Conservation (phyloP, 2,113 vertebrate genomes). For the Petaurus breviceps region DNA sequence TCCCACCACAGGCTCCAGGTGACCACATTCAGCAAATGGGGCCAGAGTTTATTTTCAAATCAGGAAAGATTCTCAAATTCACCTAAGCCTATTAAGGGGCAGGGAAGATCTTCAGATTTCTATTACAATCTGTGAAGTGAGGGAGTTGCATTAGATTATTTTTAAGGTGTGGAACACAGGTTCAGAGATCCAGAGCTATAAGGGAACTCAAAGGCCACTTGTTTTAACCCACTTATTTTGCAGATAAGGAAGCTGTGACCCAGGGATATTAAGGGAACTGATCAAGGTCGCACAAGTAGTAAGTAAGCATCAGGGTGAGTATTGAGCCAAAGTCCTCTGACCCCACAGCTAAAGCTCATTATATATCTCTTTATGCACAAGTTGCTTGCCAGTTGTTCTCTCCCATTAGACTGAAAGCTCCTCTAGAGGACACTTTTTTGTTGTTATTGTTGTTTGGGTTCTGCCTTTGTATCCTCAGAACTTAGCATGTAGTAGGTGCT, state of each 20-base stretch:
- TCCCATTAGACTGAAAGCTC: not conserved
- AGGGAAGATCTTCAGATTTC: too few relatives aligned
- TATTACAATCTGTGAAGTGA: not conserved
- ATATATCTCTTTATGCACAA: not conserved
- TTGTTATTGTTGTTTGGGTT: not conserved
- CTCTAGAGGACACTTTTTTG: not conserved
- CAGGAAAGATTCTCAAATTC: too few relatives aligned
- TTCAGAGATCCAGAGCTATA: not conserved
- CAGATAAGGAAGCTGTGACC: not conserved
- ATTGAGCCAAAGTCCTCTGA: not conserved
- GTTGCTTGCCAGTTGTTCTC: not conserved
- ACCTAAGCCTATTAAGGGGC: too few relatives aligned
- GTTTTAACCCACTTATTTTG: not conserved
- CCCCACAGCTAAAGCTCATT: not conserved
- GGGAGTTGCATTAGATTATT: not conserved
- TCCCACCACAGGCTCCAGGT: too few relatives aligned
- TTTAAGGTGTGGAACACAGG: not conserved
- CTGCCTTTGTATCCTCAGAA: not conserved
- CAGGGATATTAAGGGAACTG: not conserved
- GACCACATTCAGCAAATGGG: too few relatives aligned
- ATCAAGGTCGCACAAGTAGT: not conserved
- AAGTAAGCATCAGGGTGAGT: not conserved
- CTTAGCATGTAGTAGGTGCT: not conserved
- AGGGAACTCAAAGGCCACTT: not conserved
- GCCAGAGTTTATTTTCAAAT: too few relatives aligned